These are phyloP conservation scores for Columba guinea DNA, from an alignment of 2,797 vertebrate species.

Conservation along the genomic window DNA sequence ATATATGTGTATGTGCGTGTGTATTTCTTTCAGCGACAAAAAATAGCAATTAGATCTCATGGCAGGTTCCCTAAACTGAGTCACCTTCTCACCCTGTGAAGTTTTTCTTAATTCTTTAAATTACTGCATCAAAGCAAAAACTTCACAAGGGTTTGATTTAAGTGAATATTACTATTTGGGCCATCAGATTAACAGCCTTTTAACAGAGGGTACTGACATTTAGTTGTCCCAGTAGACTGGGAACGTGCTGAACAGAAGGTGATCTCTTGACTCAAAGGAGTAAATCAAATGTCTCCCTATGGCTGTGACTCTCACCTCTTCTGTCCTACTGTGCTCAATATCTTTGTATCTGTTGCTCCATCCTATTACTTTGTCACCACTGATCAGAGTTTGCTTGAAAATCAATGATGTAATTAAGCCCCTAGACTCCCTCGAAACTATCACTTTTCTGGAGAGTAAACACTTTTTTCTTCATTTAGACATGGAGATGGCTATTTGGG, in stretches of 20 bases:
- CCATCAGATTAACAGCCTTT: constrained; percentile 4
- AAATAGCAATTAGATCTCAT: constrained; percentile 45
- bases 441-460: neutral
- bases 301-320: neutral
- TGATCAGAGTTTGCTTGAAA: neutral
- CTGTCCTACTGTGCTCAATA: neutral
- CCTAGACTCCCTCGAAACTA: neutral
- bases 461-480: neutral
- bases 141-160: constrained; percentile 35
- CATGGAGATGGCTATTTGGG: neutral
- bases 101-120: constrained; percentile 49
- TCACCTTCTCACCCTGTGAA: constrained; percentile 31
- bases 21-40: constrained; percentile 17
- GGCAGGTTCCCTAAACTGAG: constrained; percentile 36
- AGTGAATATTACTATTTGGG: constrained; percentile 44
- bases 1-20: neutral
- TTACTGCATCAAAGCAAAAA: constrained; percentile 30
- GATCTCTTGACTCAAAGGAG: neutral
- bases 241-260: neutral
- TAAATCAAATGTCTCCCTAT: neutral
- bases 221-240: neutral
- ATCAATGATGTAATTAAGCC: neutral
- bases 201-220: neutral
- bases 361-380: neutral
- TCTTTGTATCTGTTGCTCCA: neutral